A percentile compares a stretch with the other conserved stretches of the same genome.
Conservation (phyloP, 2,113 vertebrate species). For the Microtus oregoni region DNA sequence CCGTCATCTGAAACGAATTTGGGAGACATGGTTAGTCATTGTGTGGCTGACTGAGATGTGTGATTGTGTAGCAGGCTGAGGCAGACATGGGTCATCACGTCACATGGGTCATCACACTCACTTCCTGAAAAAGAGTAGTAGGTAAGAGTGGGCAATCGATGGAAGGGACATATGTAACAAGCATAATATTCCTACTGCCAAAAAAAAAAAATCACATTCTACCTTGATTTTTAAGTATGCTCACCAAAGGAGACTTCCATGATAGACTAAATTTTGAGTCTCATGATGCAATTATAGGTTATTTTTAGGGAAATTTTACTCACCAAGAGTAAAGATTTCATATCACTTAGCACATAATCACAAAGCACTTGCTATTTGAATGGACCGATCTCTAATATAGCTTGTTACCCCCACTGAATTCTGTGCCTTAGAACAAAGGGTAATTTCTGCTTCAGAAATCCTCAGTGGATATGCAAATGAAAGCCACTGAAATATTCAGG, state of each 20-base stretch:
- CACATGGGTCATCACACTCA: too few species aligned
- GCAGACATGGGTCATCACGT: background rate
- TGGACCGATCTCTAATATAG: conserved; percentile 75
- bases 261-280: conserved; percentile 61
- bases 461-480: conserved; percentile 87
- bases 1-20: background rate
- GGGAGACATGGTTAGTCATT: background rate
- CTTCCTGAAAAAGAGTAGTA: background rate
- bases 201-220: conserved; percentile 46
- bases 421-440: conserved; percentile 85
- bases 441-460: conserved; percentile 85
- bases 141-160: background rate
- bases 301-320: conserved; percentile 80
- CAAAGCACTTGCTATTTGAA: conserved; percentile 77
- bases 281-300: conserved; percentile 70
- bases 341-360: conserved; percentile 76
- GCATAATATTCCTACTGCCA: conserved; percentile 50
- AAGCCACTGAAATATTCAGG: conserved; percentile 87
- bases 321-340: conserved; percentile 80
- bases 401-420: conserved; percentile 83
- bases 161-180: background rate
- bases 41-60: background rate
- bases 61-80: background rate
- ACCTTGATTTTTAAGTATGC: conserved; percentile 62
- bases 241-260: conserved; percentile 32